Conservation (phyloP, 2,888 invertebrate genomes). For the Perizoma affinitatum region DNA sequence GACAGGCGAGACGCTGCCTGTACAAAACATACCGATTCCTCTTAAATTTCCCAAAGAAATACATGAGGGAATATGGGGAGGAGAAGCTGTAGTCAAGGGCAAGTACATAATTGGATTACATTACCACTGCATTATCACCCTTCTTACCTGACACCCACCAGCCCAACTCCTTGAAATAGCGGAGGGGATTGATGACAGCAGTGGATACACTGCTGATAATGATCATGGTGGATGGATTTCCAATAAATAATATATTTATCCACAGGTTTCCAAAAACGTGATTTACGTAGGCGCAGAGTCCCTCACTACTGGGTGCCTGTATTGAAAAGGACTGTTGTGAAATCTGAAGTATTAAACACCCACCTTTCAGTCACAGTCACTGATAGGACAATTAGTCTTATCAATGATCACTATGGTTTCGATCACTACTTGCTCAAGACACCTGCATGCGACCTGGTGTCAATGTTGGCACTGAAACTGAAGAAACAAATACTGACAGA, state of each 20-base stretch:
- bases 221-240: too few species aligned
- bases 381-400: constrained; percentile 90
- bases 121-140: too few species aligned
- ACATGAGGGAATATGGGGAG: constrained; percentile 96
- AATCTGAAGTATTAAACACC: constrained; percentile 95
- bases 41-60: constrained; percentile 91
- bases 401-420: constrained; percentile 95
- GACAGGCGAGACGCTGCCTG: constrained; percentile 88
- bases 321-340: constrained; percentile 91
- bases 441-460: constrained; percentile 95
- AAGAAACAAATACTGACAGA: constrained; percentile 93
- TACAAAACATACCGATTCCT: constrained; percentile 91
- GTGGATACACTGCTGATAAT: too few species aligned
- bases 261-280: constrained; percentile 87
- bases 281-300: constrained; percentile 85
- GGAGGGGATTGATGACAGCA: too few species aligned
- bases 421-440: constrained; percentile 98
- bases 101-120: constrained; percentile 7
- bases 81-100: constrained; percentile 96
- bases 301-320: constrained; percentile 95
- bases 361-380: constrained; percentile 94
- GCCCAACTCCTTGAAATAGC: too few species aligned
- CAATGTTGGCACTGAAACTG: constrained; percentile 91
- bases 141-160: too few species aligned
- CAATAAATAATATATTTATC: background rate